phyloP scores from a whole-genome alignment of 2,113 vertebrate genomes.

The Platichthys stellatus region DNA sequence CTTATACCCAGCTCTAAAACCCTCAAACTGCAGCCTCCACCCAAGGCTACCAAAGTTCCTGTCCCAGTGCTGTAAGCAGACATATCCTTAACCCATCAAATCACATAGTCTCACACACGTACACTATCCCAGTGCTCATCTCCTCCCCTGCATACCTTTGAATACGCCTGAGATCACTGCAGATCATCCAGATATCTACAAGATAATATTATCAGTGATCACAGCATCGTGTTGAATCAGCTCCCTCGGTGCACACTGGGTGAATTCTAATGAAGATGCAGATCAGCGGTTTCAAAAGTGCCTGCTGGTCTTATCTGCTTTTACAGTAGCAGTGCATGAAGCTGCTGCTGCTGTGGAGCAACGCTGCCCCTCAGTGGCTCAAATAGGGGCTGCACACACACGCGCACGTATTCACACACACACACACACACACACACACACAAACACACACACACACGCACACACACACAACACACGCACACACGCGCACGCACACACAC shows the following conservation, averaged over 20 bases:
- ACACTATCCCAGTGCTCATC: slow-evolving; percentile 34
- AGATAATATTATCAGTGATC: slow-evolving; percentile 61
- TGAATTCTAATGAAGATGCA: slow-evolving; percentile 72
- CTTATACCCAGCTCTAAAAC: not conserved
- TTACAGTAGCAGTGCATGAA: not conserved
- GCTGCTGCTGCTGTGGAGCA: not conserved
- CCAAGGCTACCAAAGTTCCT: not conserved
- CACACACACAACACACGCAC: not conserved
- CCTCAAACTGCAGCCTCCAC: not conserved
- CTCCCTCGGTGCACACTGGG: slow-evolving; percentile 24
- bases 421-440: not conserved
- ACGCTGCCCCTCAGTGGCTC: slow-evolving; percentile 61
- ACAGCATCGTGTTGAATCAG: slow-evolving; percentile 61
- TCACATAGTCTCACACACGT: slow-evolving; percentile 28
- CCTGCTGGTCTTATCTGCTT: slow-evolving; percentile 31
- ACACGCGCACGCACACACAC: too few species aligned
- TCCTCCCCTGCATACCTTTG: slow-evolving; percentile 11
- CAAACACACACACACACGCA: not conserved
- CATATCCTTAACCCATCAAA: slow-evolving; percentile 24
- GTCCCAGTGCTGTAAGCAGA: not conserved
- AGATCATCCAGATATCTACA: slow-evolving; percentile 47
- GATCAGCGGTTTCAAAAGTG: slow-evolving; percentile 58
- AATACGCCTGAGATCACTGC: slow-evolving; percentile 4
- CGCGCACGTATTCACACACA: not conserved
- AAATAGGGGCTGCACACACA: slow-evolving; percentile 1